Evolutionary conservation across 2,113 vertebrate species (phyloP), one percentile per base, ranked within the genome.

Genomic region (Lamprologus sp.): DNA sequence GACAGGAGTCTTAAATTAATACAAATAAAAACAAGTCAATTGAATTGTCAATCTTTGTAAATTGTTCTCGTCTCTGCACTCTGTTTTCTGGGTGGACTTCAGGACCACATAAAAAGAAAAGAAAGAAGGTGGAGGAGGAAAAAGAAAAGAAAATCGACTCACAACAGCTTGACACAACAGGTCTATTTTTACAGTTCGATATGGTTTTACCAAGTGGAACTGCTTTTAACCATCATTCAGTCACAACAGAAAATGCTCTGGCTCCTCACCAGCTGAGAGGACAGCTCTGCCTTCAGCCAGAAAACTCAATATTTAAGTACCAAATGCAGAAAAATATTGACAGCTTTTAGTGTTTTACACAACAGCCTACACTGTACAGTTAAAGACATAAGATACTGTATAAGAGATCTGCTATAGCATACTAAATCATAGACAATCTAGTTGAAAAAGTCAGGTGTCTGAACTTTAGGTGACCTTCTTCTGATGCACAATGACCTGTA

Each of bases 271-370:
- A 88, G 81, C 83, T 17, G 54, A 79, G 70, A 80, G 26, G 42
- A 84, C 81, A 40, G 81, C 89, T 91, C 90, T 45, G 26, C 33
- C 87, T 89, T 60, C 53, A n/a, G 84, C 85, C 89, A 31, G 54
- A n/a, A 79, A 87, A 92, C 85, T 84, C 82, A 85, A 85, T 40
- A 89, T 89, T 53, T 33, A 90, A 70, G 68, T 65, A 92, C 53
- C 85, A 94, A 94, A 96, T 93, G 93, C 90, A 94, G 91, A 90
- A 93, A 77, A 92, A 94, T 91, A 94, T 89, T 86, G 86, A 95
- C 94, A 95, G 92, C 93, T 94, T 93, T 94, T 96, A 96, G 96
- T 96, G 96, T 96, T 96, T 94, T 94, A 95, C 92, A 95, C 94
- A 91, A 96, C 92, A 92, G 94, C 92, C 95, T 90, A 95, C 95